These are phyloP conservation scores for Gasteruption jaculator DNA, from an alignment of 2,888 invertebrate species.

Conservation along the genomic window DNA sequence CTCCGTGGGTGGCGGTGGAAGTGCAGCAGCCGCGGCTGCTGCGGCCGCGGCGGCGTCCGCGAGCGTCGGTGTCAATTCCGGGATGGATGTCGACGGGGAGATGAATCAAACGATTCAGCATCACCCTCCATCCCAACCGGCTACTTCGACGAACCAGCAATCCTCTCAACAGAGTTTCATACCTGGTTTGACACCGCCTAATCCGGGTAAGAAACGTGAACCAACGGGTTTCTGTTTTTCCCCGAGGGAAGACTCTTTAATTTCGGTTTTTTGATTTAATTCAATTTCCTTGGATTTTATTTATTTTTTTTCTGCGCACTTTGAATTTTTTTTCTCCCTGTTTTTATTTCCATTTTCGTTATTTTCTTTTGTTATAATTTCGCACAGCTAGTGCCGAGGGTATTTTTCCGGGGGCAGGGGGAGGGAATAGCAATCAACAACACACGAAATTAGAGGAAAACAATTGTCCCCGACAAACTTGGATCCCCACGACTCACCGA, in stretches of 20 bases:
- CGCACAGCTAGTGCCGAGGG: conserved; percentile 48
- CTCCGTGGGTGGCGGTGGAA: conserved; percentile 64
- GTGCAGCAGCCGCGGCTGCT: conserved; percentile 51
- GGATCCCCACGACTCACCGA: conserved; percentile 48
- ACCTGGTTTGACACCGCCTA: conserved; percentile 39
- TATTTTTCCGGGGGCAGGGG: conserved; percentile 45
- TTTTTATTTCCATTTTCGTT: conserved; percentile 16
- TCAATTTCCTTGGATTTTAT: conserved; percentile 31
- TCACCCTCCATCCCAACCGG: conserved; percentile 59
- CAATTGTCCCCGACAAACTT: conserved; percentile 47
- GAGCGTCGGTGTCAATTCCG: conserved; percentile 49
- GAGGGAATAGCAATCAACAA: conserved; percentile 43
- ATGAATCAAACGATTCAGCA: conserved; percentile 68
- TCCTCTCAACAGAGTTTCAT: conserved; percentile 52
- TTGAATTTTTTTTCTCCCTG: conserved; percentile 17
- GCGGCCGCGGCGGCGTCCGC: conserved; percentile 51
- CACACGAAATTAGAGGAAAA: conserved; percentile 47
- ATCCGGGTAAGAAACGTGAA: conserved; percentile 37
- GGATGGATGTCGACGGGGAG: conserved; percentile 61
- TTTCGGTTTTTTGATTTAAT: conserved; percentile 19
- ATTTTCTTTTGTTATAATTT: conserved; percentile 37
- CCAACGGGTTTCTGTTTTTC: conserved; percentile 8
- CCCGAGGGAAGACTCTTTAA: conserved; percentile 8
- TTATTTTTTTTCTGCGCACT: conserved; percentile 29
- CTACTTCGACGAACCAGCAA: conserved; percentile 40